phyloP scores from a whole-genome alignment of 2,888 invertebrate genomes.

The Parnassius orleans region DNA sequence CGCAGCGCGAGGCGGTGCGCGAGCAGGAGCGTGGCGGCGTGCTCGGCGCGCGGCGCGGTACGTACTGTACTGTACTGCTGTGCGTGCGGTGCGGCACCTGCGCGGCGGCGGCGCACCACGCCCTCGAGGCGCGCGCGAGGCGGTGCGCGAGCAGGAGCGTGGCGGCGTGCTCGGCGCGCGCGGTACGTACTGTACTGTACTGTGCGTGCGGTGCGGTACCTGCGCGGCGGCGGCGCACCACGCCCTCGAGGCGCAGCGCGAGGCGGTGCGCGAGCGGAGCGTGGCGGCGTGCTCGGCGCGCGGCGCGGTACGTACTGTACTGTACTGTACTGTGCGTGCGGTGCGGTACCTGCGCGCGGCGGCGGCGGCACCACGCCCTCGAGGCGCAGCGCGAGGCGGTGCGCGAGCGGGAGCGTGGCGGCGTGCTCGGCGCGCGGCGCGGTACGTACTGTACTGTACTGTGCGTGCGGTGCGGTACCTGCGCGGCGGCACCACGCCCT shows the following conservation, averaged over 20 bases:
- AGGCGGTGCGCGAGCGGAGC: conserved; percentile 91
- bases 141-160: conserved; percentile 74
- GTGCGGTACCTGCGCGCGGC: conserved; percentile 83
- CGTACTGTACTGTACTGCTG: conserved; percentile 40
- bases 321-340: conserved; percentile 52
- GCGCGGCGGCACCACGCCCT: conserved; percentile 76
- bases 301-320: conserved; percentile 46
- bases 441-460: too few relatives aligned
- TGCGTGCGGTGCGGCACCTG: conserved; percentile 78
- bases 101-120: conserved; percentile 83
- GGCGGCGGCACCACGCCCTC: conserved; percentile 92
- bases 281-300: conserved; percentile 45
- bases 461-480: conserved; percentile 86
- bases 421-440: conserved; percentile 46
- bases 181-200: conserved; percentile 43
- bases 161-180: too few relatives aligned
- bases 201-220: conserved; percentile 51
- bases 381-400: conserved; percentile 94
- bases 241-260: conserved; percentile 96
- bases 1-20: conserved; percentile 94
- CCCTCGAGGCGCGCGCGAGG: conserved; percentile 86
- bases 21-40: conserved; percentile 89
- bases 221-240: conserved; percentile 88
- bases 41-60: conserved; percentile 84
- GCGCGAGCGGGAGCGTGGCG: conserved; percentile 87